Conservation (phyloP, 2,888 invertebrate genomes). For the Leucania comma region DNA sequence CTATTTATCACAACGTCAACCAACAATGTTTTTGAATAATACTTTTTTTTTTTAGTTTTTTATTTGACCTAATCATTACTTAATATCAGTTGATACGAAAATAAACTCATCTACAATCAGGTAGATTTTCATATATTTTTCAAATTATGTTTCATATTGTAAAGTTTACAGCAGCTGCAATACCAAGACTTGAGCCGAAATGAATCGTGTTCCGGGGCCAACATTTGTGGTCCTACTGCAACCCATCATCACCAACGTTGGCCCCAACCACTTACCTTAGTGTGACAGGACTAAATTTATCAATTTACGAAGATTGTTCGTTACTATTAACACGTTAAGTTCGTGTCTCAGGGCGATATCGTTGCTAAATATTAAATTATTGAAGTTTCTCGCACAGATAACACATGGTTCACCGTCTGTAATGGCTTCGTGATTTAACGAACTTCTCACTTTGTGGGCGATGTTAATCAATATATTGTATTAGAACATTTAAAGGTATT, state of each 20-base stretch:
- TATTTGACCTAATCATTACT: not conserved
- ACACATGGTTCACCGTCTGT: conserved; percentile 64
- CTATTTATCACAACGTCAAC: too few relatives aligned
- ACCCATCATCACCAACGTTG: conserved; percentile 37
- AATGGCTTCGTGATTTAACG: conserved; percentile 65
- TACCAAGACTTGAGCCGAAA: not conserved
- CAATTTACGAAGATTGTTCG: conserved; percentile 86
- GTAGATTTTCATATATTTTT: not conserved
- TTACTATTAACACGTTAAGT: conserved; percentile 86
- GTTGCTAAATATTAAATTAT: conserved; percentile 86
- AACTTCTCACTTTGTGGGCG: conserved; percentile 48
- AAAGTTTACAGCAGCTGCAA: not conserved
- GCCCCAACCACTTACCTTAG: conserved; percentile 52
- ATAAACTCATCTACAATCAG: too few relatives aligned
- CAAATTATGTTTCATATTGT: not conserved
- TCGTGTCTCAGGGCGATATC: conserved; percentile 74
- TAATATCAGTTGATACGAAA: not conserved
- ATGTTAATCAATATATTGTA: conserved; percentile 43
- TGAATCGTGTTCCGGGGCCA: not conserved
- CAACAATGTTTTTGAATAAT: not conserved
- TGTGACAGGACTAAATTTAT: conserved; percentile 85
- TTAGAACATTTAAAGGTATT: not conserved
- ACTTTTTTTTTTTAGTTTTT: not conserved
- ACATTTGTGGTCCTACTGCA: not conserved
- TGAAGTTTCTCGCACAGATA: conserved; percentile 67